phyloP scores from a whole-genome alignment of 2,113 vertebrate species.

The Prolemur simus region DNA sequence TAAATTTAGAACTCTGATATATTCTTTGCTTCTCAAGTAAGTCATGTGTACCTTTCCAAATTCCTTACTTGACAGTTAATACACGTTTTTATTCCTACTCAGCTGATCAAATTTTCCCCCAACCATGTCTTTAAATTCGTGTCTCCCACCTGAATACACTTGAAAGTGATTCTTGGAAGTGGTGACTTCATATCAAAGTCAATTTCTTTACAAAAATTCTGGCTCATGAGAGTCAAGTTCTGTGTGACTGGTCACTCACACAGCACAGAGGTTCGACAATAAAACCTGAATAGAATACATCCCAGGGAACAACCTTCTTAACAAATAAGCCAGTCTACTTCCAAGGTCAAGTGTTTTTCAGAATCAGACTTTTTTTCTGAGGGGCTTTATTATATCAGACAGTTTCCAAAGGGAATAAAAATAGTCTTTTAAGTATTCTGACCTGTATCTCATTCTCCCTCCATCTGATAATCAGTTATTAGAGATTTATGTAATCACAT shows the following conservation, averaged over 20 bases:
- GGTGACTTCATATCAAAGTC: background rate
- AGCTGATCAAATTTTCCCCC: background rate
- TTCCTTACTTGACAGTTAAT: background rate
- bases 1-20: background rate
- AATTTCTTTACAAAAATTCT: slow-evolving; percentile 49
- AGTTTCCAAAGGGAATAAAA: slow-evolving; percentile 18
- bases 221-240: background rate
- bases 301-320: background rate
- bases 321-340: slow-evolving; percentile 45
- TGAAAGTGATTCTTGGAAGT: background rate
- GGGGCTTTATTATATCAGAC: slow-evolving; percentile 31
- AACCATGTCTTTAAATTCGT: background rate
- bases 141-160: background rate
- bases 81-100: background rate
- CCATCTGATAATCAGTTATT: slow-evolving; percentile 40
- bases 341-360: slow-evolving; percentile 1
- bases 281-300: background rate
- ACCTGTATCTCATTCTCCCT: background rate
- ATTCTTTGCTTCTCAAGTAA: slow-evolving; percentile 8
- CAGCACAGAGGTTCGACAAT: background rate
- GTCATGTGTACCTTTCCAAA: background rate
- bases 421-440: slow-evolving; percentile 37
- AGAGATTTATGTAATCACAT: slow-evolving; percentile 43
- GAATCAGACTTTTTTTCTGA: slow-evolving; percentile 18
- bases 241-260: background rate